Percentiles rank a stretch among this genome's conserved stretches.
Evolutionary conservation across 1,140 invertebrate genomes (phyloP).

Genomic region (Zelostemma sp.): DNA sequence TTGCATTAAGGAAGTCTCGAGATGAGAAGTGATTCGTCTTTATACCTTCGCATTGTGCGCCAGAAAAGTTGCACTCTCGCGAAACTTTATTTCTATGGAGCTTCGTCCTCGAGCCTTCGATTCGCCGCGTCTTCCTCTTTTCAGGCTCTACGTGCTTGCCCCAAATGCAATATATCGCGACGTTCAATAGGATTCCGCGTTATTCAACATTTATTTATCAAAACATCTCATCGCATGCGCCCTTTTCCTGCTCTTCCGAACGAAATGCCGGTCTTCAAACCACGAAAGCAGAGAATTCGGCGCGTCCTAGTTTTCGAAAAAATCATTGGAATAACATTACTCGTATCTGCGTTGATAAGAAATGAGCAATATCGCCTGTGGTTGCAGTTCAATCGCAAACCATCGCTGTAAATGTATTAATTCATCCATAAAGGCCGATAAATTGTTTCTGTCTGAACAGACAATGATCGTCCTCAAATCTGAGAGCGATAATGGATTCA

Average conservation of each 20-base stretch:
- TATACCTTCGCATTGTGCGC: conserved; percentile 2
- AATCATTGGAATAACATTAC: no score
- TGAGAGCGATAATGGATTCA: no score
- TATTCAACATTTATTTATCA: neutral
- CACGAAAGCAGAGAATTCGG: no score
- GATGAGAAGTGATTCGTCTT: conserved; percentile 30
- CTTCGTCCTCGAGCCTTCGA: conserved; percentile 6
- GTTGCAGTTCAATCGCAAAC: no score
- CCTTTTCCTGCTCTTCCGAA: no score
- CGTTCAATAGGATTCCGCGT: neutral
- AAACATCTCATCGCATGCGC: neutral
- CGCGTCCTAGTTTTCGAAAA: no score
- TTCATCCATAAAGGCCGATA: neutral
- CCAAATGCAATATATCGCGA: neutral
- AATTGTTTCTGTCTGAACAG: neutral
- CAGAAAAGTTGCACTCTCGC: conserved; percentile 7
- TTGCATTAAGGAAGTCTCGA: conserved; percentile 13
- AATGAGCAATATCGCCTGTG: no score
- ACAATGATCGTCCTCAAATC: neutral
- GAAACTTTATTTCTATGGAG: conserved; percentile 21
- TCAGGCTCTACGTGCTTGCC: neutral
- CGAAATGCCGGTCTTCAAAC: no score
- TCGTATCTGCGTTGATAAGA: no score
- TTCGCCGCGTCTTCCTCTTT: conserved; percentile 7
- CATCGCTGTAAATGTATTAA: conserved; percentile 18